phyloP scores from a whole-genome alignment of 1,140 invertebrate genomes.

The Zaprionus capensis region DNA sequence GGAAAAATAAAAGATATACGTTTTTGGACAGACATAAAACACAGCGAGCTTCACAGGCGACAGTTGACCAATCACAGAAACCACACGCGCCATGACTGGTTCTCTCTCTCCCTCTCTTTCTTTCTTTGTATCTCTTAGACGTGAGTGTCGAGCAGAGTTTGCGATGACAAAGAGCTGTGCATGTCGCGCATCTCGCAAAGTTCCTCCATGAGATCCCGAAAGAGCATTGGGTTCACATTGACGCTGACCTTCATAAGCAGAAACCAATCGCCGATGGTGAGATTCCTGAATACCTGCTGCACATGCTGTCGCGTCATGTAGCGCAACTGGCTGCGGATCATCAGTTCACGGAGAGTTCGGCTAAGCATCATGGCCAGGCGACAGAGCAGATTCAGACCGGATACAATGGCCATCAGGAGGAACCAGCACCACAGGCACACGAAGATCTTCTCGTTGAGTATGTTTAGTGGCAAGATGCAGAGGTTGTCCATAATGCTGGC shows the following conservation, averaged over 20 bases:
- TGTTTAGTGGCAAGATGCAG: conserved; percentile 91
- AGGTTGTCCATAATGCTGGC: conserved; percentile 88
- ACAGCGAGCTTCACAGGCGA: conserved; percentile 20
- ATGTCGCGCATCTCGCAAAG: conserved; percentile 78
- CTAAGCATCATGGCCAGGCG: conserved; percentile 69
- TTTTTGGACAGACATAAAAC: conserved; percentile 10
- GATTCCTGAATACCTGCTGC: conserved; percentile 47
- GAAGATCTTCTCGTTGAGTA: conserved; percentile 93
- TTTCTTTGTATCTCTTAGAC: conserved; percentile 19
- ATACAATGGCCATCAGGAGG: conserved; percentile 87
- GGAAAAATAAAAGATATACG: conserved; percentile 28
- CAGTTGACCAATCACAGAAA: neutral
- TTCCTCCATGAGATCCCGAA: conserved; percentile 86
- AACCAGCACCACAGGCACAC: conserved; percentile 94
- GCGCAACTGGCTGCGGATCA: conserved; percentile 86
- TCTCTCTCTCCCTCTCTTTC: neutral
- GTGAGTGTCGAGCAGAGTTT: conserved; percentile 54
- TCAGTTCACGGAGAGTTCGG: conserved; percentile 69
- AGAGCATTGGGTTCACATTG: conserved; percentile 88
- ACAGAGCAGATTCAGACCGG: conserved; percentile 88
- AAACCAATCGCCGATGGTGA: conserved; percentile 89
- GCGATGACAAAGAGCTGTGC: conserved; percentile 44
- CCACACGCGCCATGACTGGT: neutral
- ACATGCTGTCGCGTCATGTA: conserved; percentile 71
- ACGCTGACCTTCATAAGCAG: conserved; percentile 88